These are phyloP conservation scores for Phaenicophaeus curvirostris DNA, from an alignment of 2,797 vertebrate genomes.

Conservation along the genomic window DNA sequence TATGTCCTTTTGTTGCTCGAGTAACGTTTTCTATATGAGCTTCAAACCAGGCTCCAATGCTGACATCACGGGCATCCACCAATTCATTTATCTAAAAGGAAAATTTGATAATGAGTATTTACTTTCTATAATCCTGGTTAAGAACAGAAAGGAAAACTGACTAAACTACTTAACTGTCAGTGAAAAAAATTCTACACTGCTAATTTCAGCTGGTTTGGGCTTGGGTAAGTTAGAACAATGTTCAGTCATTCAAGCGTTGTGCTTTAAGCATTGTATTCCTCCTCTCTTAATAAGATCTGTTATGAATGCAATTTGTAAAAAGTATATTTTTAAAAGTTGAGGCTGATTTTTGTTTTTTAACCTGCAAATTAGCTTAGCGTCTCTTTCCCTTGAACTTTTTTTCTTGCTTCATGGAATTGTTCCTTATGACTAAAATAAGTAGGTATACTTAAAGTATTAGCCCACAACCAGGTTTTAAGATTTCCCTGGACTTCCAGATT, in stretches of 20 bases:
- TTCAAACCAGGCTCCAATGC: constrained; percentile 94
- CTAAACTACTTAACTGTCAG: background rate
- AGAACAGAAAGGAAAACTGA: background rate
- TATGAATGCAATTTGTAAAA: background rate
- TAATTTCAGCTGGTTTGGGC: background rate
- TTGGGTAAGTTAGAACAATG: background rate
- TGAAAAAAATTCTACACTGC: background rate
- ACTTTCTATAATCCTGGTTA: background rate
- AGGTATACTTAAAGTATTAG: background rate
- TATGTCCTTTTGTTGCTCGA: constrained; percentile 82
- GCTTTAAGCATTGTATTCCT: background rate
- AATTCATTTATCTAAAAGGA: constrained; percentile 73
- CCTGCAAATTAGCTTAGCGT: background rate
- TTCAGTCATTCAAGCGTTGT: background rate
- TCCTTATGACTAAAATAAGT: background rate
- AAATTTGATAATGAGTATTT: no score
- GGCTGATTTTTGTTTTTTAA: background rate
- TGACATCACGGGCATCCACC: constrained; percentile 92
- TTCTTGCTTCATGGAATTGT: background rate
- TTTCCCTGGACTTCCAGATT: background rate
- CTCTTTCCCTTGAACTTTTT: background rate
- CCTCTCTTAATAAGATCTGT: background rate
- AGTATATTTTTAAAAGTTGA: background rate
- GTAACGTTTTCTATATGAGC: constrained; percentile 89
- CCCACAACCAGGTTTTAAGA: background rate